A percentile compares a stretch with the other conserved stretches of the same genome.
phyloP scores from a whole-genome alignment of 2,888 invertebrate species.

The Steromphala cineraria region DNA sequence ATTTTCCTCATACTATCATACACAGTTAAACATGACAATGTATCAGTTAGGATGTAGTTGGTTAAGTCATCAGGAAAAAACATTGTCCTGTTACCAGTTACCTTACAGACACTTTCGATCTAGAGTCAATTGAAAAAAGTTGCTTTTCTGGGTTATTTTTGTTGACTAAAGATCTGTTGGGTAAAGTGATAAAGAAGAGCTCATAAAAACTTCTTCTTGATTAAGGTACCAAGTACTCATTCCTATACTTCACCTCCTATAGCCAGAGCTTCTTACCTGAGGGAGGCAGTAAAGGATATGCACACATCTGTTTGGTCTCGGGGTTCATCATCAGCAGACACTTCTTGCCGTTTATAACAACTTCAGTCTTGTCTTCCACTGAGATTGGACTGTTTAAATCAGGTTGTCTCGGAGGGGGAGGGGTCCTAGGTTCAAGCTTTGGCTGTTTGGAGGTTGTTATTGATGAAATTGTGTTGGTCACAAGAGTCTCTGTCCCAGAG shows the following conservation, averaged over 20 bases:
- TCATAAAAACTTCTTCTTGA: too few species aligned
- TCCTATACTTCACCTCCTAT: too few species aligned
- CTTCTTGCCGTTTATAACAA: constrained; percentile 74
- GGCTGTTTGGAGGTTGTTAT: background rate
- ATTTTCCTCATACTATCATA: background rate
- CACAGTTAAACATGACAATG: background rate
- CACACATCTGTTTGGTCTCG: constrained; percentile 72
- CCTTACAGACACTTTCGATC: too few species aligned
- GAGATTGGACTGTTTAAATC: constrained; percentile 65
- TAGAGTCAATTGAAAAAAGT: too few species aligned
- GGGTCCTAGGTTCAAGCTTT: background rate
- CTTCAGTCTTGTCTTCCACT: constrained; percentile 68
- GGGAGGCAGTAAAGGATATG: constrained; percentile 71
- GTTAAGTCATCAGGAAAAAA: too few species aligned
- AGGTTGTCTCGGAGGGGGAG: constrained; percentile 39
- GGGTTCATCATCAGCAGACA: constrained; percentile 74
- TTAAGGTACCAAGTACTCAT: too few species aligned
- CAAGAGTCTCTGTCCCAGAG: background rate
- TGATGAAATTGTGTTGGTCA: background rate
- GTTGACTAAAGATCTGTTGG: too few species aligned
- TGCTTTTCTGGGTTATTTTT: too few species aligned
- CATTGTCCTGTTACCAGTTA: too few species aligned
- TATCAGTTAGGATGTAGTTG: too few species aligned
- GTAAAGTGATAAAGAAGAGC: too few species aligned
- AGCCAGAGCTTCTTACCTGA: constrained; percentile 35